Base-by-base conservation (phyloP, 2,797 vertebrate genomes). In the Odontamblyopus lacepedii region DNA sequence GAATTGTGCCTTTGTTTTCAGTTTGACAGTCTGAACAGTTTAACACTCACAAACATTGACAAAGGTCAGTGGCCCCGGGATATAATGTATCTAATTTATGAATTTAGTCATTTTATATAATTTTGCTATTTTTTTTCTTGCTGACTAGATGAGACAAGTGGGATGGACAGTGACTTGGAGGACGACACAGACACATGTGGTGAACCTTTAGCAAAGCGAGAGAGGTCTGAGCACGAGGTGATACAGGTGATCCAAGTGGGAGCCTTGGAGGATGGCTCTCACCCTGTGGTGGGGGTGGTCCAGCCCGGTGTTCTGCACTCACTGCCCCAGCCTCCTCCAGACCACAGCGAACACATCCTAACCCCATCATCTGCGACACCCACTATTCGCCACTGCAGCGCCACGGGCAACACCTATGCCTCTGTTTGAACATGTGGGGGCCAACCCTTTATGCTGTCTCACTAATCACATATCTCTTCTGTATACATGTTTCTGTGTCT, bases 361-460 rank as follows among this genome's bases (percentile, higher is more conserved):
- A 89, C 89, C 60, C 87, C 92, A 5, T 83, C 91, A 0, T 87
- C 94, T 4, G 94, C 91, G 63, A 95, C 96, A 63, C 96, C 96
- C 90, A 98, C 96, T 91, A 98, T 99, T 89, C 94, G 97, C 87
- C 98, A 98, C 86, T 98, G 98, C 95, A 96, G 96, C 87, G 84
- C 96, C 78, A 95, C 96, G 19, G 97, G 97, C 89, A 99, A 98
- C 88, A 97, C 96, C 53, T 98, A 98, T 55, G 96, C 97, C 85
- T 96, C 98, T 2, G 97, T 98, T 83, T 98, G 92, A 95, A 79
- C 61, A 71, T 79, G 78, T 11, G 66, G 68, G 70, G 72, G 55
- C 82, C 50, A 70, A 72, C 72, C 68, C 5, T 74, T 74, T 70
- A 79, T 63, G 63, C 82, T 63, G 57, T 71, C 74, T 79, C 74